These are phyloP conservation scores for Carassius carassius DNA, from an alignment of 2,113 vertebrate species.

Conservation along the genomic window DNA sequence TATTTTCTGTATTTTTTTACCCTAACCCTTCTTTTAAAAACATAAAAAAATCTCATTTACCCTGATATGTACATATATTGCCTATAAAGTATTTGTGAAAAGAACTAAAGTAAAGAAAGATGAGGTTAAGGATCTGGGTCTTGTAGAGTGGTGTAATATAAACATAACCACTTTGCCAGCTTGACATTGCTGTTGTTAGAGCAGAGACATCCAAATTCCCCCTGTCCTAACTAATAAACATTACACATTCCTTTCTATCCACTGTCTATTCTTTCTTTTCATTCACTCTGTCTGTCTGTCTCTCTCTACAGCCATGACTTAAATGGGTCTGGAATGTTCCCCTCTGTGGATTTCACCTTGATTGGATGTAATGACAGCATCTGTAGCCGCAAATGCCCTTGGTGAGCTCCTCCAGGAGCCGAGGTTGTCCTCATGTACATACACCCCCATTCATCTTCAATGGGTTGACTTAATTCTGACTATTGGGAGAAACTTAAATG, in stretches of 20 bases:
- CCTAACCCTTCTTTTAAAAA: background rate
- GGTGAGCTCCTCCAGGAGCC: conserved; percentile 36
- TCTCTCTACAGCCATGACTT: conserved; percentile 35
- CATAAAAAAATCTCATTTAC: background rate
- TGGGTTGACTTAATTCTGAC: conserved; percentile 40
- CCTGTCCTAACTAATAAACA: conserved; percentile 20
- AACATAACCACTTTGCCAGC: conserved; percentile 3
- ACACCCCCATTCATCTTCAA: background rate
- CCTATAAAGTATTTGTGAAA: background rate
- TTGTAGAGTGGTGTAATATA: conserved; percentile 17
- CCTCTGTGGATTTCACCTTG: conserved; percentile 54
- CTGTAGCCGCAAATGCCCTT: conserved; percentile 45
- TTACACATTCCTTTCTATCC: background rate
- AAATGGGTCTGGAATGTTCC: conserved; percentile 51
- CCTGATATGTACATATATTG: background rate
- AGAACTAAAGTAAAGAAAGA: background rate
- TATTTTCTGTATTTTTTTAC: no score
- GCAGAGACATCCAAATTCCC: background rate
- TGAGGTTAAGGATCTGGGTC: conserved; percentile 21
- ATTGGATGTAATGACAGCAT: conserved; percentile 57
- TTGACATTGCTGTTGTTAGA: conserved; percentile 12
- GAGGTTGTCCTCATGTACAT: conserved; percentile 1
- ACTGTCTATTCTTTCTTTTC: conserved; percentile 18
- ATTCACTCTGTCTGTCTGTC: background rate
- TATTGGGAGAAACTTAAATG: conserved; percentile 10